Evolutionary conservation across 2,888 invertebrate species (phyloP).

Genomic region (Eucera pruinosa): DNA sequence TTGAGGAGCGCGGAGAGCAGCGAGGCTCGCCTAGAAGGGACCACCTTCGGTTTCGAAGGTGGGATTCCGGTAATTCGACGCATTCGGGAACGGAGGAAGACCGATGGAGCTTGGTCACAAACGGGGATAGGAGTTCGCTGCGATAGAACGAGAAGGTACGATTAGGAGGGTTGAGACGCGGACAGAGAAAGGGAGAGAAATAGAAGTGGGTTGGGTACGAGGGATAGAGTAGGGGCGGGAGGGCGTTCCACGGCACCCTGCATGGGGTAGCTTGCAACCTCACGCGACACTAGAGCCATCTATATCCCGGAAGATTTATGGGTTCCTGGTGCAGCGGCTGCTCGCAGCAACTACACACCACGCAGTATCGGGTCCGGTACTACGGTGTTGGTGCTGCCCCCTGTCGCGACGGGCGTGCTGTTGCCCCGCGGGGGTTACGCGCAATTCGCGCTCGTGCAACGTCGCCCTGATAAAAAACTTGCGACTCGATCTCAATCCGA

Average conservation of each 20-base stretch:
- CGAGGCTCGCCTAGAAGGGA: conserved; percentile 36
- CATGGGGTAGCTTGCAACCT: conserved; percentile 84
- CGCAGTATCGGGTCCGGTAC: conserved; percentile 75
- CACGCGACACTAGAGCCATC: conserved; percentile 84
- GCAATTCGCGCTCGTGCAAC: conserved; percentile 83
- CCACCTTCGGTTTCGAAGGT: conserved; percentile 72
- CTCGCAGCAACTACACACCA: conserved; percentile 80
- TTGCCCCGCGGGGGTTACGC: conserved; percentile 84
- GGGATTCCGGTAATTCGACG: conserved; percentile 81
- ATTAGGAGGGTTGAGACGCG: conserved; percentile 23
- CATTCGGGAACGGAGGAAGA: conserved; percentile 61
- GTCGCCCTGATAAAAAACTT: conserved; percentile 78
- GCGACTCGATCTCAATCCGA: conserved; percentile 82
- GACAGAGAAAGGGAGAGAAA: conserved; percentile 54
- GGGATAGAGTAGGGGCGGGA: conserved; percentile 76
- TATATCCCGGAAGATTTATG: conserved; percentile 84
- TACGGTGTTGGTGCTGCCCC: conserved; percentile 78
- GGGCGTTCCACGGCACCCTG: conserved; percentile 82
- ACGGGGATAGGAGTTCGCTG: not conserved
- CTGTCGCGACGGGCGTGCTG: conserved; percentile 82
- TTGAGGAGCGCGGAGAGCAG: not conserved
- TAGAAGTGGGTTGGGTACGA: conserved; percentile 71
- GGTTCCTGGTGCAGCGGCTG: conserved; percentile 82
- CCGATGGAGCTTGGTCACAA: conserved; percentile 24
- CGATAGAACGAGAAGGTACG: not conserved